Evolutionary conservation across 2,797 vertebrate genomes (phyloP).

Genomic region (Cuniculus paca): DNA sequence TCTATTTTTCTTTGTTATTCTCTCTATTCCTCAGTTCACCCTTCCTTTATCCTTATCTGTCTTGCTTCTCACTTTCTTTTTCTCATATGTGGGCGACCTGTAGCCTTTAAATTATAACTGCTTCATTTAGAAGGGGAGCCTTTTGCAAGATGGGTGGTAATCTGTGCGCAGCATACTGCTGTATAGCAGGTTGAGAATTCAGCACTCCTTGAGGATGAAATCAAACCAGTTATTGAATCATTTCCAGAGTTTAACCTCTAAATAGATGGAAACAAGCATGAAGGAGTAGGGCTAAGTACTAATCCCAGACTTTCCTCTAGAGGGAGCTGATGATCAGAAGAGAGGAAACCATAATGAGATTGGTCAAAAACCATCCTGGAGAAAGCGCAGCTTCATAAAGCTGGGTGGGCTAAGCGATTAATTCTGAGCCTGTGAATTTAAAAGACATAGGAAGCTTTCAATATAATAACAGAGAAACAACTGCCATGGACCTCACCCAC

Average conservation of each 20-base stretch:
- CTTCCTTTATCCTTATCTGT: not conserved
- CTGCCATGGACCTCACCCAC: not conserved
- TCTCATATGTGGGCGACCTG: not conserved
- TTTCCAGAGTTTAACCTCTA: not conserved
- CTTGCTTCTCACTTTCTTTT: not conserved
- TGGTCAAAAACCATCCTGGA: not conserved
- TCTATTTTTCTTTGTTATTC: not conserved
- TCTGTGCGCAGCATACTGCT: not conserved
- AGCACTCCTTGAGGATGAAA: not conserved
- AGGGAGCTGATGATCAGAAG: conserved; percentile 48
- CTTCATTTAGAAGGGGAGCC: not conserved
- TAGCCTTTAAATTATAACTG: not conserved
- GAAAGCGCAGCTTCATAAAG: not conserved
- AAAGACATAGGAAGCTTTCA: not conserved
- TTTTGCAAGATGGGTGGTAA: not conserved
- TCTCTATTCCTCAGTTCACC: not conserved
- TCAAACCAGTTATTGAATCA: not conserved
- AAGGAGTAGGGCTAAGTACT: not conserved
- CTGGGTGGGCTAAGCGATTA: not conserved
- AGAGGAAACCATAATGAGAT: not conserved
- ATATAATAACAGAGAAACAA: not conserved
- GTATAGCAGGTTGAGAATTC: not conserved
- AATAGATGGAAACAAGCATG: not conserved
- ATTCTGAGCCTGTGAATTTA: not conserved
- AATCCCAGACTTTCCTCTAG: conserved; percentile 45